Evolutionary conservation across 2,113 vertebrate genomes (phyloP), one percentile per base, ranked within the genome.

Genomic region (Lanius collurio): DNA sequence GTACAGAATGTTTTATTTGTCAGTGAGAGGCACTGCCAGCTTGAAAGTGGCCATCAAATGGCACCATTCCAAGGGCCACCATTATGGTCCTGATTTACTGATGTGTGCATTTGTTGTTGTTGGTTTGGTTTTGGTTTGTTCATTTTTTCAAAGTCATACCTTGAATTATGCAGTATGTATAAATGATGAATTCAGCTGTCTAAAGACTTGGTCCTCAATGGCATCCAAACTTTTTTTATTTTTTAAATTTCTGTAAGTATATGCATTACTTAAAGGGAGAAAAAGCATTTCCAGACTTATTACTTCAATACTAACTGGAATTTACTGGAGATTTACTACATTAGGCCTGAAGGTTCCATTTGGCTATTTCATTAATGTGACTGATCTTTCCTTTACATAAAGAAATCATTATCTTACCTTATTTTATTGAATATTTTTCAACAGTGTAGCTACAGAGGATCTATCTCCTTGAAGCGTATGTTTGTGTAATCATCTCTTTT

Each of bases 401-500:
- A 88, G 79, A 56, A 87, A 92, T 47, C 59, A 65, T 83, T 95
- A 92, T 92, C 31, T 82, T 93, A 53, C 87, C 22, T 92, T 91
- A 81, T 65, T 89, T 84, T 78, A 52, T 18, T 85, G 35, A 76
- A 31, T 89, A 49, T 73, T 94, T 94, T 95, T 91, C 56, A 44
- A 49, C 31, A 75, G 37, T 39, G 15, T 78, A 64, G 22, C 49
- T 87, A 50, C 39, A 84, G 44, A 81, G 80, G 39, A 46, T 81
- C 60, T 65, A 15, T 89, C 41, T 87, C 55, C 74, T 87, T 91
- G 81, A 96, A 91, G 53, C 35, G 70, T 46, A 82, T 95, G 89
- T 87, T 96, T 94, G 93, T 91, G 69, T 53, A 96, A 95, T 97
- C 74, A 95, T 94, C 46, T 69, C 24, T 15, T n/a, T 67, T 50